A percentile compares a stretch with the other conserved stretches of the same genome.
phyloP scores from a whole-genome alignment of 1,140 invertebrate species.

The Megalopta genalis region DNA sequence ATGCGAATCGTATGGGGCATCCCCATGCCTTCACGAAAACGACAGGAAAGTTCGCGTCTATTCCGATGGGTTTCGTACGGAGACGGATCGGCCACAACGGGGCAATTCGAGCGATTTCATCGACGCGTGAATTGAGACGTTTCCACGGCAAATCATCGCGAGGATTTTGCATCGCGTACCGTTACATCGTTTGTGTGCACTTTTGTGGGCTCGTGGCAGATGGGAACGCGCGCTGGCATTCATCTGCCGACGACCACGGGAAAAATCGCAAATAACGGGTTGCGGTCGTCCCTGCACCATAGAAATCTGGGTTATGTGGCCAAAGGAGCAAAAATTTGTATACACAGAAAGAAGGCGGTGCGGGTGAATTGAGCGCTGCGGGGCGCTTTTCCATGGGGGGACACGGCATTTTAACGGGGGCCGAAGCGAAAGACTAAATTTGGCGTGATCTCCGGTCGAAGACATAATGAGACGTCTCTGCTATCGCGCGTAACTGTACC shows the following conservation, averaged over 20 bases:
- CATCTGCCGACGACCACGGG: conserved; percentile 50
- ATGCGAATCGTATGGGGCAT: neutral
- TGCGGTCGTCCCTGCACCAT: conserved; percentile 70
- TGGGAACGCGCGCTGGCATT: conserved; percentile 60
- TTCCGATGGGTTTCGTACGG: neutral
- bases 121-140: conserved; percentile 35
- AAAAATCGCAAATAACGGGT: conserved; percentile 77
- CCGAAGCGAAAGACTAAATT: conserved; percentile 62
- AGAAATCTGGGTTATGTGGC: conserved; percentile 79
- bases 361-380: conserved; percentile 49
- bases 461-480: conserved; percentile 61
- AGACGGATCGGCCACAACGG: conserved; percentile 27
- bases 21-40: neutral
- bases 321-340: conserved; percentile 78
- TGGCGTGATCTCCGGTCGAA: conserved; percentile 61
- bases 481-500: conserved; percentile 42
- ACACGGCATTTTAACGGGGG: conserved; percentile 46
- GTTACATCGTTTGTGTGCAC: conserved; percentile 29
- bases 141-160: conserved; percentile 27
- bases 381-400: conserved; percentile 54
- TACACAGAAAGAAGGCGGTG: conserved; percentile 71
- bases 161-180: conserved; percentile 40
- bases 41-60: neutral
- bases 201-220: conserved; percentile 45
- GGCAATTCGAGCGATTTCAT: conserved; percentile 22